Percentiles rank a stretch among this genome's conserved stretches.
These are phyloP conservation scores for Stichopus chloronotus DNA, from an alignment of 35 echinoderm and acorn worm genomes.

Conservation along the genomic window DNA sequence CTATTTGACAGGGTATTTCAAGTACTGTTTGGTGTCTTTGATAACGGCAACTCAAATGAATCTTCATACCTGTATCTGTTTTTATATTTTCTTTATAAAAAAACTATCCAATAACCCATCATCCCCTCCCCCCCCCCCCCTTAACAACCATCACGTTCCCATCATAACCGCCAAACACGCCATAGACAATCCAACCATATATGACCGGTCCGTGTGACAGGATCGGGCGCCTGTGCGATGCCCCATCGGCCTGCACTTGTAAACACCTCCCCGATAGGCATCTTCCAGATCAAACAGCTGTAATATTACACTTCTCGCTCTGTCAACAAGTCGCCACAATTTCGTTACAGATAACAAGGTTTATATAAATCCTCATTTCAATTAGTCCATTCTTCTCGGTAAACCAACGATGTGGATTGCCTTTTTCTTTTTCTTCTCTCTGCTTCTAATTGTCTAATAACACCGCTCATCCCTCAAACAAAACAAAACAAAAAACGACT, in stretches of 20 bases:
- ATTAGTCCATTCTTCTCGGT: background rate
- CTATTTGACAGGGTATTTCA: background rate
- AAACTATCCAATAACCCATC: background rate
- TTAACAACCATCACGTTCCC: conserved; percentile 49
- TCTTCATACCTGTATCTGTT: no score
- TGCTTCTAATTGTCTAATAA: conserved; percentile 39
- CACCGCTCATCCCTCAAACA: background rate
- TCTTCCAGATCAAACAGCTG: conserved; percentile 3
- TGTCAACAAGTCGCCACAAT: conserved; percentile 43
- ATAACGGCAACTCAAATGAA: background rate
- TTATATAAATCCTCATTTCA: conserved; percentile 13
- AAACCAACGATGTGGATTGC: background rate
- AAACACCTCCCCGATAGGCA: background rate
- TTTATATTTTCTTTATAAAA: background rate
- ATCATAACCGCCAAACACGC: conserved; percentile 14
- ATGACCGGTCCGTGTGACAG: background rate
- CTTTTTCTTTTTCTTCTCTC: background rate
- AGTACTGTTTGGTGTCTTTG: background rate
- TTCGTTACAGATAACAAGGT: conserved; percentile 41
- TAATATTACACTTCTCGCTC: conserved; percentile 27
- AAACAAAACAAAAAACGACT: background rate
- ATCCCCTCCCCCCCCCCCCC: no score
- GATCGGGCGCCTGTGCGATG: conserved; percentile 5
- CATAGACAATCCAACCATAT: background rate
- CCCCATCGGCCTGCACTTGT: background rate